These are phyloP conservation scores for Botia kubotai DNA, from an alignment of 2,797 vertebrate genomes.

Conservation along the genomic window DNA sequence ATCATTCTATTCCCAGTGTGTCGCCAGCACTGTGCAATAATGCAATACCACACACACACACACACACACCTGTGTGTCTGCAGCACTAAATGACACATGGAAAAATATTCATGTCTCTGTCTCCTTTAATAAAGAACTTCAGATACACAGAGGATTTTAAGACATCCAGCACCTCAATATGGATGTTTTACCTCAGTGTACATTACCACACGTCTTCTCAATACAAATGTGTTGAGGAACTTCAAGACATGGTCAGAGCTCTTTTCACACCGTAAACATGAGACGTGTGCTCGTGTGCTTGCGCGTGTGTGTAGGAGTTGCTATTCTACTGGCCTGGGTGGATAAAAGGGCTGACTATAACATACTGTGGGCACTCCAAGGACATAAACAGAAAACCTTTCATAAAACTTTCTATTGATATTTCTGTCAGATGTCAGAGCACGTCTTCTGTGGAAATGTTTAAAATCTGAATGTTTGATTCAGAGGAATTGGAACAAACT, in stretches of 20 bases:
- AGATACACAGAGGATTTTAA: conserved; percentile 33
- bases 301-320: conserved; percentile 31
- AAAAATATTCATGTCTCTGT: conserved; percentile 41
- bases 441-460: not conserved
- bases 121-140: conserved; percentile 33
- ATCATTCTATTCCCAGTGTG: conserved; percentile 64
- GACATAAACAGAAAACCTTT: conserved; percentile 47
- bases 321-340: conserved; percentile 50
- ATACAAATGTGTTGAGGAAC: conserved; percentile 8
- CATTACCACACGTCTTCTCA: conserved; percentile 21
- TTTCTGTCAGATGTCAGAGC: conserved; percentile 22
- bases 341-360: conserved; percentile 44
- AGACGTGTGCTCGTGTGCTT: no score
- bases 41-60: conserved; percentile 43
- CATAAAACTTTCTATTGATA: conserved; percentile 40
- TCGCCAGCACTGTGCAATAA: conserved; percentile 53
- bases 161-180: conserved; percentile 28
- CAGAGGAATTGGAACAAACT: not conserved
- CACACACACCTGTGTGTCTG: conserved; percentile 13
- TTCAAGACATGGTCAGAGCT: conserved; percentile 49
- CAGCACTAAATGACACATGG: conserved; percentile 25
- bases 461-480: conserved; percentile 18
- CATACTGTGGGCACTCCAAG: conserved; percentile 54
- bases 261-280: conserved; percentile 23
- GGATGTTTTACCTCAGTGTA: conserved; percentile 24